Evolutionary conservation across 2,888 invertebrate species (phyloP).

Genomic region (Diarsia dahlii): DNA sequence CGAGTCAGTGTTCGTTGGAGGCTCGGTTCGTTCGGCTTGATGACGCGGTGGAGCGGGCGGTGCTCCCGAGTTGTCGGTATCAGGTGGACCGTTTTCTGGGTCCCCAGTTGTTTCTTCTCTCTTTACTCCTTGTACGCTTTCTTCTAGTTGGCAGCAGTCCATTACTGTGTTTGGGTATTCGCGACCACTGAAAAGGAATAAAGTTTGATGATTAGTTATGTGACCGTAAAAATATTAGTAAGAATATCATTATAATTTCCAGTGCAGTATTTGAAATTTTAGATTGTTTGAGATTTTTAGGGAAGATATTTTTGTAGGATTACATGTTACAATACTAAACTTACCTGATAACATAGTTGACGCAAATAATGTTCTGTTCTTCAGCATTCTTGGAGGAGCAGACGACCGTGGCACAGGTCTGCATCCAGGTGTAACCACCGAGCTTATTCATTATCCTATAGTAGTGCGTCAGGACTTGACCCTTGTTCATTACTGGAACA

Average conservation of each 20-base stretch:
- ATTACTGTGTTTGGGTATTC: conserved; percentile 97
- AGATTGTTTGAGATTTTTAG: background rate
- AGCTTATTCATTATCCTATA: conserved; percentile 98
- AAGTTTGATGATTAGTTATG: conserved; percentile 16
- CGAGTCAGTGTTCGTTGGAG: conserved; percentile 83
- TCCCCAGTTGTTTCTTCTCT: conserved; percentile 95
- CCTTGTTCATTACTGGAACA: conserved; percentile 97
- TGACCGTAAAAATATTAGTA: background rate
- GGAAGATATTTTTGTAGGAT: background rate
- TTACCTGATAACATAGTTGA: conserved; percentile 99
- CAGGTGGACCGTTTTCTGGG: conserved; percentile 97
- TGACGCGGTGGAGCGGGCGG: conserved; percentile 84
- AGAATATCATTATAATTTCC: background rate
- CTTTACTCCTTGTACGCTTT: conserved; percentile 95
- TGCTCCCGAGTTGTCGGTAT: conserved; percentile 92
- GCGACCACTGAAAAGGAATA: conserved; percentile 92
- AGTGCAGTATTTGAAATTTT: background rate
- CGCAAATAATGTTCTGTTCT: conserved; percentile 99
- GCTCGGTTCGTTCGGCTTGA: conserved; percentile 83
- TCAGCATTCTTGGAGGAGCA: conserved; percentile 99
- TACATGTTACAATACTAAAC: conserved; percentile 36
- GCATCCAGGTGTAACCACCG: conserved; percentile 99
- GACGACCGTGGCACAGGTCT: conserved; percentile 99
- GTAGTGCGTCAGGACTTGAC: conserved; percentile 98
- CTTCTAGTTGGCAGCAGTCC: conserved; percentile 98